Evolutionary conservation across 2,888 invertebrate species (phyloP).

Genomic region (Tipula helvola): DNA sequence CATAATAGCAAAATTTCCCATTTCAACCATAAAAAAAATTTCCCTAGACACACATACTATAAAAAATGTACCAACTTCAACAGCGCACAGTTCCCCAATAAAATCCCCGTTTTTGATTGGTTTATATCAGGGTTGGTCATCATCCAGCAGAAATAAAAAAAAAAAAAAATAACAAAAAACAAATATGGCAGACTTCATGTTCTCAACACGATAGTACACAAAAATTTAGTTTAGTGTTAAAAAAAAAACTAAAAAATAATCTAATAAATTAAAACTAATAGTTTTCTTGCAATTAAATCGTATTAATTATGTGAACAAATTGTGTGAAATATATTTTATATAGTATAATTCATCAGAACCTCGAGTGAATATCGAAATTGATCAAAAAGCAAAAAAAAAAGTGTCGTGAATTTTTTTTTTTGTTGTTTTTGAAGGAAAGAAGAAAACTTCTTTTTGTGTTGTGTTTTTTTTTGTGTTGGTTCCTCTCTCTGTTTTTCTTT

Average conservation of each 20-base stretch:
- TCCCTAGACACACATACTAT: neutral
- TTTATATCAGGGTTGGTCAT: neutral
- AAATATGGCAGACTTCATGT: neutral
- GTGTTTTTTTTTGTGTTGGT: neutral
- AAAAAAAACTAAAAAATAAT: neutral
- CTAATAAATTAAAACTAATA: neutral
- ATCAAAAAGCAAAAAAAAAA: neutral
- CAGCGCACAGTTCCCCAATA: neutral
- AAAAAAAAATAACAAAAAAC: neutral
- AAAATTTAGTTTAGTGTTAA: neutral
- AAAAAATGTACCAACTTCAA: neutral
- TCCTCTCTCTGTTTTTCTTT: neutral
- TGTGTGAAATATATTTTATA: neutral
- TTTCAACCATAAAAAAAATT: neutral
- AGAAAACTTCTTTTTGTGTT: neutral
- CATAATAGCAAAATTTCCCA: neutral
- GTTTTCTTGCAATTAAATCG: neutral
- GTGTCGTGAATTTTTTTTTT: neutral
- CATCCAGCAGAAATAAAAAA: neutral
- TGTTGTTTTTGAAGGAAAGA: neutral
- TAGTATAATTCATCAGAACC: neutral
- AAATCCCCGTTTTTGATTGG: neutral
- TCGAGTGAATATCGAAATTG: neutral
- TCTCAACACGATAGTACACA: neutral
- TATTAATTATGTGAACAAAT: neutral